Percentiles rank a stretch among this genome's conserved stretches.
These are phyloP conservation scores for Athene noctua DNA, from an alignment of 2,113 vertebrate species.

Conservation along the genomic window DNA sequence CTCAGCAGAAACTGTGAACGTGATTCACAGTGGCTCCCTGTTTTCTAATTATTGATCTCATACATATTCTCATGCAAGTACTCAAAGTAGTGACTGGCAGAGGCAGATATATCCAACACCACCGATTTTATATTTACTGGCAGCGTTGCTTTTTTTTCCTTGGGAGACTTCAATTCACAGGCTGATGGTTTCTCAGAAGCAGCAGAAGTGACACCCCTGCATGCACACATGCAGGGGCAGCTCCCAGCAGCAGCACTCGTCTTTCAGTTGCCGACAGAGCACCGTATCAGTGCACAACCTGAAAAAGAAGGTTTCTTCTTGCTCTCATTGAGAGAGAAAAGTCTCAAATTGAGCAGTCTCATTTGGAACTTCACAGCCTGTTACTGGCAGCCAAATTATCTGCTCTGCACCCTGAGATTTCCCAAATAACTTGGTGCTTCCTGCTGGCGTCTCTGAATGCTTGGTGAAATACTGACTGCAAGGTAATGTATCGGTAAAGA, in stretches of 20 bases:
- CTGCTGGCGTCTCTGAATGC: not conserved
- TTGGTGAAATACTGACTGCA: not conserved
- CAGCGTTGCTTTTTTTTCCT: not conserved
- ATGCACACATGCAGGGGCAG: not conserved
- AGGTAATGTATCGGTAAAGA: not conserved
- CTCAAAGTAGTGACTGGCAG: not conserved
- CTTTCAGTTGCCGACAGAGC: not conserved
- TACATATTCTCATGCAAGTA: no score
- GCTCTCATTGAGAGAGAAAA: not conserved
- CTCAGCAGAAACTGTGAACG: not conserved
- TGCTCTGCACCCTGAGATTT: not conserved
- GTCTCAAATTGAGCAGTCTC: not conserved
- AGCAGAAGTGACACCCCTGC: not conserved
- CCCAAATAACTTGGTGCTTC: not conserved
- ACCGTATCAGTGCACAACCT: not conserved
- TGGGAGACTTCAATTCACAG: not conserved
- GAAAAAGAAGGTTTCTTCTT: not conserved
- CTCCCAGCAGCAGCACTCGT: not conserved
- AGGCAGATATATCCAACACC: not conserved
- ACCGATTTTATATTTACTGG: not conserved
- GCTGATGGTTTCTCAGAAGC: not conserved
- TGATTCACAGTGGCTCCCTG: not conserved
- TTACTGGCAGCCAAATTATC: not conserved
- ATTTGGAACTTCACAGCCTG: not conserved
- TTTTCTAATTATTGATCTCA: not conserved